These are phyloP conservation scores for Tachysurus fulvidraco DNA, from an alignment of 2,113 vertebrate genomes.

Conservation along the genomic window DNA sequence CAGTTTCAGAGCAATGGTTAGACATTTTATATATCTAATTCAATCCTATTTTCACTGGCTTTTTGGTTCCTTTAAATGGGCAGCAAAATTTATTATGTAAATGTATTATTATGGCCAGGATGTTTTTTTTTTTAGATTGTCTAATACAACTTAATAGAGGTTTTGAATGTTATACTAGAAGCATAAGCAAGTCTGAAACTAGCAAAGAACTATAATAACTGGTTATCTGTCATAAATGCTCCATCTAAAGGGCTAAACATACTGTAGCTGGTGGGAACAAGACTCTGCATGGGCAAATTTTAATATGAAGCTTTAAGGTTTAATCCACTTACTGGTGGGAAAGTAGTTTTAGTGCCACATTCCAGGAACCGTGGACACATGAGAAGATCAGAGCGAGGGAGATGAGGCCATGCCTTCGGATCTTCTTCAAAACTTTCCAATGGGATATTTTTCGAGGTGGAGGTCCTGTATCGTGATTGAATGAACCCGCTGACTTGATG, in stretches of 20 bases:
- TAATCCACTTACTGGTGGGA: slow-evolving; percentile 62
- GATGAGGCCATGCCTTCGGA: slow-evolving; percentile 32
- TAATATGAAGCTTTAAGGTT: slow-evolving; percentile 55
- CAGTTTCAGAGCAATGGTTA: not conserved
- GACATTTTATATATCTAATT: not conserved
- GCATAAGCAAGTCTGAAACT: not conserved
- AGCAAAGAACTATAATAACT: not conserved
- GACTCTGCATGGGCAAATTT: slow-evolving; percentile 51
- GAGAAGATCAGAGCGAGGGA: slow-evolving; percentile 38
- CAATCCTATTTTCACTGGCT: not conserved
- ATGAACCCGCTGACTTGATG: slow-evolving; percentile 40
- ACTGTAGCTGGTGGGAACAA: slow-evolving; percentile 35
- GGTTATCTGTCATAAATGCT: slow-evolving; percentile 34
- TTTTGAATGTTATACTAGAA: not conserved
- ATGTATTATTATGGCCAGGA: too few relatives aligned
- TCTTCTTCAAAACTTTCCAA: slow-evolving; percentile 47
- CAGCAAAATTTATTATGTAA: not conserved
- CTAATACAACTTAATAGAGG: not conserved
- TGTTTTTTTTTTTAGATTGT: not conserved
- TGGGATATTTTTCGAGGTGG: slow-evolving; percentile 27
- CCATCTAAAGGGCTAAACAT: slow-evolving; percentile 40
- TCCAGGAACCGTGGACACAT: slow-evolving; percentile 45
- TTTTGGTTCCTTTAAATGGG: not conserved
- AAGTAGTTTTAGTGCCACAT: slow-evolving; percentile 56
- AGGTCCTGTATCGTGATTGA: not conserved